These are phyloP conservation scores for Caenorhabditis imperialis DNA, from an alignment of 2,888 invertebrate genomes.

Conservation along the genomic window DNA sequence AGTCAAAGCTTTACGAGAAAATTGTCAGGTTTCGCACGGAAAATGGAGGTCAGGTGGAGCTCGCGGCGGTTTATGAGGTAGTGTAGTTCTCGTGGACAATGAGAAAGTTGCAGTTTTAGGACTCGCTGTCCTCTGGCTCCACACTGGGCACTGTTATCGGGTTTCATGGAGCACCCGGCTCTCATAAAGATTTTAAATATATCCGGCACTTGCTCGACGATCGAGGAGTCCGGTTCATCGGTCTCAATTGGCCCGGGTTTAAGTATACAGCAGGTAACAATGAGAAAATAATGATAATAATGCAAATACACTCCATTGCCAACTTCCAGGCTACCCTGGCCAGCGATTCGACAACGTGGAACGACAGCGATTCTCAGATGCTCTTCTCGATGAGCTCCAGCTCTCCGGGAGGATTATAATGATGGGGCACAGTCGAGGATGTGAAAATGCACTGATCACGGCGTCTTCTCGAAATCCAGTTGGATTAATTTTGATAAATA, in stretches of 20 bases:
- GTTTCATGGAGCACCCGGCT: constrained; percentile 66
- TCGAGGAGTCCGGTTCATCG: constrained; percentile 63
- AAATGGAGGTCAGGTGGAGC: constrained; percentile 13
- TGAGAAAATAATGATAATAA: no score
- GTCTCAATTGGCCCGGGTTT: constrained; percentile 68
- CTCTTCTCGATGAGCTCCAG: constrained; percentile 51
- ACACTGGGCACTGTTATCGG: constrained; percentile 59
- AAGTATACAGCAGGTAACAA: constrained; percentile 19
- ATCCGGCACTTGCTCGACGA: constrained; percentile 52
- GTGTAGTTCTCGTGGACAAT: no score
- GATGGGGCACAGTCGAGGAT: constrained; percentile 61
- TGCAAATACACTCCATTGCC: no score
- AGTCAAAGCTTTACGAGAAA: constrained; percentile 27
- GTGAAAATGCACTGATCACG: constrained; percentile 61
- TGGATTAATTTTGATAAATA: constrained; percentile 60
- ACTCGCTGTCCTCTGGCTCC: constrained; percentile 56
- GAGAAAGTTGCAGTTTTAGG: constrained; percentile 52
- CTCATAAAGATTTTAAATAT: constrained; percentile 68
- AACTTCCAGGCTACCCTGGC: constrained; percentile 19
- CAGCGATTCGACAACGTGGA: constrained; percentile 57
- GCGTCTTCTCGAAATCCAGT: constrained; percentile 38
- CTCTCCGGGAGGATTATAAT: constrained; percentile 48
- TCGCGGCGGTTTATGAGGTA: constrained; percentile 48
- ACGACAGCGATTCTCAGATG: constrained; percentile 56
- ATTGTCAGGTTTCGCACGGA: constrained; percentile 21